A percentile compares a stretch with the other conserved stretches of the same genome.
Conservation (phyloP, 2,113 vertebrate genomes). For the Smithornis capensis region DNA sequence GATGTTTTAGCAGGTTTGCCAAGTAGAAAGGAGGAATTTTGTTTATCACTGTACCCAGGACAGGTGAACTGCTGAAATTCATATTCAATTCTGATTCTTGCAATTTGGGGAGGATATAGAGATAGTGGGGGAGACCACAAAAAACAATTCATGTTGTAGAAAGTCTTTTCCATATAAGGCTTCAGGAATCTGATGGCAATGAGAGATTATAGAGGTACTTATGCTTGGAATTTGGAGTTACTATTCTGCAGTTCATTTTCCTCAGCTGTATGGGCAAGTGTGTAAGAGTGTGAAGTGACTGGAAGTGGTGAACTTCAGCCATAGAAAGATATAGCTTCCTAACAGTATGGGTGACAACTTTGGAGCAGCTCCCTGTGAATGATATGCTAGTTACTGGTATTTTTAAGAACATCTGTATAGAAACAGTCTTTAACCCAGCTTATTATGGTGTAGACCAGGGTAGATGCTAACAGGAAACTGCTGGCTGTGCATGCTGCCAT, state of each 20-base stretch:
- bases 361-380: not conserved
- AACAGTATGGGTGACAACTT: not conserved
- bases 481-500: not conserved
- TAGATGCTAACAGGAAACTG: not conserved
- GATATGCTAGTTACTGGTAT: not conserved
- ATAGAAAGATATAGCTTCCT: not conserved
- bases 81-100: not conserved
- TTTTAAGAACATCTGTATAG: not conserved
- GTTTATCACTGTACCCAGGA: not conserved
- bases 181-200: not conserved
- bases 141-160: not conserved
- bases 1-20: not conserved
- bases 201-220: not conserved
- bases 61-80: not conserved
- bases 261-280: not conserved
- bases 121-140: not conserved
- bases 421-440: not conserved
- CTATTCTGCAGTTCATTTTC: not conserved
- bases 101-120: not conserved
- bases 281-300: not conserved
- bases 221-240: not conserved
- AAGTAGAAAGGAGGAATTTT: constrained; percentile 1
- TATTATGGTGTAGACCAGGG: not conserved
- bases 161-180: not conserved
- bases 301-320: not conserved